A percentile compares a stretch with the other conserved stretches of the same genome.
These are phyloP conservation scores for Barnardius zonarius DNA, from an alignment of 2,113 vertebrate genomes.

Conservation along the genomic window DNA sequence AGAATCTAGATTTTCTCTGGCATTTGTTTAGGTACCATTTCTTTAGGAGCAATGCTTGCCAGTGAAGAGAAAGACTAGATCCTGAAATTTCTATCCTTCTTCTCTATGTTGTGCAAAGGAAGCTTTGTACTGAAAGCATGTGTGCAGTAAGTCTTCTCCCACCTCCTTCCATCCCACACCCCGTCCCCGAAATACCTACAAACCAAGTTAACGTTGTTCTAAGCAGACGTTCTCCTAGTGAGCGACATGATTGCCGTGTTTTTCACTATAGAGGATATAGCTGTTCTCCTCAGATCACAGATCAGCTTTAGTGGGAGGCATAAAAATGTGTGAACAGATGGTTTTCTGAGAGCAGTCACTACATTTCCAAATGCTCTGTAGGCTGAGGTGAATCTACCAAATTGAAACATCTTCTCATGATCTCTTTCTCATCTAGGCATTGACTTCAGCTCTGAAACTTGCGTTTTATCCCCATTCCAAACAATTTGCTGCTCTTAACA, in stretches of 20 bases:
- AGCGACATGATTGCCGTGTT: not conserved
- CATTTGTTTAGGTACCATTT: not conserved
- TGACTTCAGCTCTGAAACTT: not conserved
- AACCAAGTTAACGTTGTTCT: not conserved
- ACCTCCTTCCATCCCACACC: not conserved
- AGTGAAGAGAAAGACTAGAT: not conserved
- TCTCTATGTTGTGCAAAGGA: not conserved
- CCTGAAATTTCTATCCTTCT: not conserved
- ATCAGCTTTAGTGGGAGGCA: not conserved
- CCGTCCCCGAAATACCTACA: not conserved
- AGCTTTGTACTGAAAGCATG: not conserved
- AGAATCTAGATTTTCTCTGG: not conserved
- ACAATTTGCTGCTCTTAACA: not conserved
- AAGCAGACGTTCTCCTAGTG: not conserved
- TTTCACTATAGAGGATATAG: not conserved
- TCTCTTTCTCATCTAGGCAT: not conserved
- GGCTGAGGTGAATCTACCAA: not conserved
- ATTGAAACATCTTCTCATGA: not conserved
- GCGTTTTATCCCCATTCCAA: not conserved
- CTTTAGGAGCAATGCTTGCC: not conserved
- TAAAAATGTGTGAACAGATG: not conserved
- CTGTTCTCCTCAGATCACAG: not conserved
- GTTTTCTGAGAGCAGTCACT: not conserved
- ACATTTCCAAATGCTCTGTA: not conserved
- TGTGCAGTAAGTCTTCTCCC: not conserved